phyloP scores from a whole-genome alignment of 2,888 invertebrate genomes.

The Slavum lentiscoides region DNA sequence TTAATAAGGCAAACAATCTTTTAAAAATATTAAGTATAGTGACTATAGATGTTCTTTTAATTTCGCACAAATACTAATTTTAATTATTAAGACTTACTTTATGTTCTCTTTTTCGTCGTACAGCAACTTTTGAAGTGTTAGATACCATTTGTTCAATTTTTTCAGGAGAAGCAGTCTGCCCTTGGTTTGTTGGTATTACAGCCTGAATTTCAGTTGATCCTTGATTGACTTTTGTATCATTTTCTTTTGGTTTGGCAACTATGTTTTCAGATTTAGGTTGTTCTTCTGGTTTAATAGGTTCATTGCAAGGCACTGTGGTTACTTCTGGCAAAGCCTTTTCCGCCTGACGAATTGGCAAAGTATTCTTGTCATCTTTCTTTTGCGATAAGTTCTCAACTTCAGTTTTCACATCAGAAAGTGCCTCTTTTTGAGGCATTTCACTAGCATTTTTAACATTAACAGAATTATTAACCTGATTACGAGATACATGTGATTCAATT shows the following conservation, averaged over 20 bases:
- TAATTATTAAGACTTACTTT: conserved; percentile 55
- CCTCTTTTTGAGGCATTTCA: conserved; percentile 14
- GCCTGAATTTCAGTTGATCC: conserved; percentile 47
- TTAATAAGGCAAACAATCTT: too few relatives aligned
- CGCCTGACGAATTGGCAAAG: conserved; percentile 5
- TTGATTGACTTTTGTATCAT: conserved; percentile 33
- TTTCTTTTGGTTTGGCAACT: conserved; percentile 31
- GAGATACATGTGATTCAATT: conserved; percentile 57
- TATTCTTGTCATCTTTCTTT: conserved; percentile 45
- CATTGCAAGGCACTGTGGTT: background rate
- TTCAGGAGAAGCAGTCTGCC: background rate
- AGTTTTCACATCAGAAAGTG: conserved; percentile 13
- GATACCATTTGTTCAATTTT: conserved; percentile 56
- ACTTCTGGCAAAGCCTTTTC: conserved; percentile 22
- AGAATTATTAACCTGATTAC: conserved; percentile 25
- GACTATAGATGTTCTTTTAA: too few relatives aligned
- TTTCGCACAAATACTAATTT: too few relatives aligned
- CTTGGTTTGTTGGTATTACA: conserved; percentile 2
- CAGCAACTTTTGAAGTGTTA: conserved; percentile 64
- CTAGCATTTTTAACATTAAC: conserved; percentile 19
- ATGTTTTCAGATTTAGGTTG: conserved; percentile 26
- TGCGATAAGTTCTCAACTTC: conserved; percentile 48
- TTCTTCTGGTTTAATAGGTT: conserved; percentile 13
- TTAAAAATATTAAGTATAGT: too few relatives aligned
- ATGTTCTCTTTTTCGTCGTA: conserved; percentile 64